Evolutionary conservation across 2,113 vertebrate genomes (phyloP).

Genomic region (Antechinus stuartii): DNA sequence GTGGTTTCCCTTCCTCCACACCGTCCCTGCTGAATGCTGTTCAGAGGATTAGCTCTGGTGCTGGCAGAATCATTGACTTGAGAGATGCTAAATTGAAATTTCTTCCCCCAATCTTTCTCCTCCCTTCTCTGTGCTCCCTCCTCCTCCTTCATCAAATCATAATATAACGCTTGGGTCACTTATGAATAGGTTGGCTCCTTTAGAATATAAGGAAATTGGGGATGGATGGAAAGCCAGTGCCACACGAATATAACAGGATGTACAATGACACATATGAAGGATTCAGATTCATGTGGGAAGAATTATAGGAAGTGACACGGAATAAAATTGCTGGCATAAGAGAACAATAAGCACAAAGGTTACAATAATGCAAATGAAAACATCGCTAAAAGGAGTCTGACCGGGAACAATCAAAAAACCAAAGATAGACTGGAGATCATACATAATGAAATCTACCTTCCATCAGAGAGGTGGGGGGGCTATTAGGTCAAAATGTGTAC

Average conservation of each 20-base stretch:
- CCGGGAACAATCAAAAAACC: not conserved
- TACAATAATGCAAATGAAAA: not conserved
- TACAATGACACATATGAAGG: not conserved
- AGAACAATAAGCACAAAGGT: not conserved
- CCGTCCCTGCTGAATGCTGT: not conserved
- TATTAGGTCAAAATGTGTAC: not conserved
- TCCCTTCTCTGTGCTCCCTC: not conserved
- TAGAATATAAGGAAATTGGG: not conserved
- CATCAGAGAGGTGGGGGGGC: not conserved
- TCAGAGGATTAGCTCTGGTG: not conserved
- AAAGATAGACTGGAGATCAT: not conserved
- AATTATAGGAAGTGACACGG: not conserved
- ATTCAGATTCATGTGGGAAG: not conserved
- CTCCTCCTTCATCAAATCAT: not conserved
- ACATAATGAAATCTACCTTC: not conserved
- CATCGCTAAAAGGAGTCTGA: not conserved
- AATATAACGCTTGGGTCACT: not conserved
- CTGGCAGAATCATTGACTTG: conserved; percentile 3
- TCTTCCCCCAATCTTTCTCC: not conserved
- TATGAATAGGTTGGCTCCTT: not conserved
- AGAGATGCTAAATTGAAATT: not conserved
- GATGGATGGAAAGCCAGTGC: not conserved
- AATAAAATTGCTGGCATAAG: not conserved
- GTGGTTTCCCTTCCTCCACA: not conserved
- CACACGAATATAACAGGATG: not conserved